Evolutionary conservation across 1,140 invertebrate genomes (phyloP).

Genomic region (Drosophila mojavensis): DNA sequence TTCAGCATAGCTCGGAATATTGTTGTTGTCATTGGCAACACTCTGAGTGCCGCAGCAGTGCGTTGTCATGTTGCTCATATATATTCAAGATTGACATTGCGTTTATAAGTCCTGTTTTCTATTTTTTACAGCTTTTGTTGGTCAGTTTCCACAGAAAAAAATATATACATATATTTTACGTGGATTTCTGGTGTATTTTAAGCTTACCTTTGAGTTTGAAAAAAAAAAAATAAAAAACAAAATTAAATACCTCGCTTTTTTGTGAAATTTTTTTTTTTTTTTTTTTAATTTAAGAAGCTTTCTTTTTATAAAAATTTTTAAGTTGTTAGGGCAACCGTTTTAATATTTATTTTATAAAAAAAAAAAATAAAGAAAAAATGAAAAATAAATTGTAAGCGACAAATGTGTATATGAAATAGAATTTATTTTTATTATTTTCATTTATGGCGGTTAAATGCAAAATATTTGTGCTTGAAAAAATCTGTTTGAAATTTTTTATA

Average conservation of each 20-base stretch:
- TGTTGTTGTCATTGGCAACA: slow-evolving; percentile 42
- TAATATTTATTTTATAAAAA: no score
- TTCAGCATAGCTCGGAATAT: slow-evolving; percentile 16
- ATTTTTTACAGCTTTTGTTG: background rate
- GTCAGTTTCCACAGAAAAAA: background rate
- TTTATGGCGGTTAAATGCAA: no score
- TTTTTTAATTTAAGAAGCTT: no score
- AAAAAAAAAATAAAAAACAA: background rate
- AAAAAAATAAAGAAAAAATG: no score
- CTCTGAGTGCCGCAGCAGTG: slow-evolving; percentile 21
- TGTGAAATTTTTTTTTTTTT: no score
- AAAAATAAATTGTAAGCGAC: no score
- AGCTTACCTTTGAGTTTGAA: background rate
- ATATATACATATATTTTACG: background rate
- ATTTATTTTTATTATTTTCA: no score
- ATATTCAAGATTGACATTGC: slow-evolving; percentile 29
- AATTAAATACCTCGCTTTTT: background rate
- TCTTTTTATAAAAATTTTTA: no score
- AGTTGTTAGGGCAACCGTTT: no score
- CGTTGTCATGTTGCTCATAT: slow-evolving; percentile 30
- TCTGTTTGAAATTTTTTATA: no score
- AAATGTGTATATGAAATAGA: no score
- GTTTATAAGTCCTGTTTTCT: background rate
- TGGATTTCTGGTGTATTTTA: background rate
- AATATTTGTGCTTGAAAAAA: no score